Conservation (phyloP, 2,888 invertebrate genomes). For the Arenicola marina region DNA sequence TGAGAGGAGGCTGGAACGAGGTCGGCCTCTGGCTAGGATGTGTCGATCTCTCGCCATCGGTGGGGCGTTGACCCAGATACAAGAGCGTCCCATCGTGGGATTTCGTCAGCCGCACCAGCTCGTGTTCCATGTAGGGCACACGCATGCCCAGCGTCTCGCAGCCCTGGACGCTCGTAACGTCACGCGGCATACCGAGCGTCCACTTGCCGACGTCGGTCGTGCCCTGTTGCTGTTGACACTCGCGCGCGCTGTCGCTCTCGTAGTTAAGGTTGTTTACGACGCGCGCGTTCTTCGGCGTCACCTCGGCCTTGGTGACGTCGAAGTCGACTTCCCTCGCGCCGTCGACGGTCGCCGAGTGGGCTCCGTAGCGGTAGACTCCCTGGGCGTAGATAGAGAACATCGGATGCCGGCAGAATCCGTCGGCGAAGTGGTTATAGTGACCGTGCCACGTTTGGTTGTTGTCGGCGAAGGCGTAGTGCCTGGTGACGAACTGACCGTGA, state of each 20-base stretch:
- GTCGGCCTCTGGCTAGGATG: not conserved
- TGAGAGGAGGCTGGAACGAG: slow-evolving; percentile 2
- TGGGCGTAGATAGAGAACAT: slow-evolving; percentile 1
- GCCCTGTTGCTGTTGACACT: no score
- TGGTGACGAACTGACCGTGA: slow-evolving; percentile 65
- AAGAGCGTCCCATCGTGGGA: not conserved
- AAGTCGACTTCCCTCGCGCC: not conserved
- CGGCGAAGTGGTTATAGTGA: slow-evolving; percentile 11
- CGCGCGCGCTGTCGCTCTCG: not conserved
- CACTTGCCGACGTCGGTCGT: not conserved
- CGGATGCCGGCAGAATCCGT: slow-evolving; percentile 6
- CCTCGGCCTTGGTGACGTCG: not conserved
- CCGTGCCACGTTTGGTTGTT: slow-evolving; percentile 36
- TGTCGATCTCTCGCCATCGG: not conserved
- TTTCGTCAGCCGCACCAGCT: not conserved
- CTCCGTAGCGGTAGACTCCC: not conserved
- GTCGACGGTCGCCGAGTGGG: not conserved
- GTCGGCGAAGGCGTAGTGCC: slow-evolving; percentile 59
- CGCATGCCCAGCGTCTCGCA: not conserved
- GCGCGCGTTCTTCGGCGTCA: not conserved
- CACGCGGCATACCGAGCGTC: not conserved
- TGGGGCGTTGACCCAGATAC: not conserved
- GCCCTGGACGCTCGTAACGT: slow-evolving; percentile 2
- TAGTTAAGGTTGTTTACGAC: not conserved
- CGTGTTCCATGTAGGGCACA: not conserved